These are phyloP conservation scores for Zeus faber DNA, from an alignment of 2,113 vertebrate genomes.

Conservation along the genomic window DNA sequence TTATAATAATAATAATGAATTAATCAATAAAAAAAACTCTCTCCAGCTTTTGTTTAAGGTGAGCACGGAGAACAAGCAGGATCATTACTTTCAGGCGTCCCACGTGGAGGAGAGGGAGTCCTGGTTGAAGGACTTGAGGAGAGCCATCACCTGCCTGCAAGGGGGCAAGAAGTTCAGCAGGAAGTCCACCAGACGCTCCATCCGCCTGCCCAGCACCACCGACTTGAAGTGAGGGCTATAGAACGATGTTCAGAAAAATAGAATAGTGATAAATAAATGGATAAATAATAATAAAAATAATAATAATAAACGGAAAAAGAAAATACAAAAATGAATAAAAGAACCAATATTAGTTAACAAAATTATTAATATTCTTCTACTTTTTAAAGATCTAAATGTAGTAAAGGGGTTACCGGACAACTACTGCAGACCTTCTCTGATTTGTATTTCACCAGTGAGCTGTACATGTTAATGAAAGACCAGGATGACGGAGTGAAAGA, in stretches of 20 bases:
- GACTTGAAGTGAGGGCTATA: constrained; percentile 79
- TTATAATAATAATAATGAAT: too few species aligned
- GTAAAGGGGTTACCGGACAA: too few species aligned
- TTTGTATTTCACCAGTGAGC: constrained; percentile 70
- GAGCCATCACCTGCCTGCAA: constrained; percentile 79
- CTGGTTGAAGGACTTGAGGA: constrained; percentile 93
- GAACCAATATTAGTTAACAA: too few species aligned
- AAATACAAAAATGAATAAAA: too few species aligned
- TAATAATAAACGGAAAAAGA: too few species aligned
- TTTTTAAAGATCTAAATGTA: too few species aligned
- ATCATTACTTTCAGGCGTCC: constrained; percentile 93
- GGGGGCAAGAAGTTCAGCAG: constrained; percentile 89
- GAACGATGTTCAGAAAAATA: neutral
- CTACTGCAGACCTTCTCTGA: too few species aligned
- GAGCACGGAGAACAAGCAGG: constrained; percentile 84
- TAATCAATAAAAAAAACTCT: too few species aligned
- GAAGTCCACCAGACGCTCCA: constrained; percentile 90
- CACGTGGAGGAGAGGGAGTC: constrained; percentile 89
- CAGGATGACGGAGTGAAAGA: constrained; percentile 86
- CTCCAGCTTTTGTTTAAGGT: constrained; percentile 92
- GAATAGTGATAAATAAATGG: too few species aligned
- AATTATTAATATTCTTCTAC: too few species aligned
- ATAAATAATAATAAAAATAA: neutral
- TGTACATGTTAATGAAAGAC: constrained; percentile 89
- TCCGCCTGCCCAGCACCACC: constrained; percentile 85